A percentile compares a stretch with the other conserved stretches of the same genome.
phyloP scores from a whole-genome alignment of 2,113 vertebrate genomes.

The Muntiacus reevesi region DNA sequence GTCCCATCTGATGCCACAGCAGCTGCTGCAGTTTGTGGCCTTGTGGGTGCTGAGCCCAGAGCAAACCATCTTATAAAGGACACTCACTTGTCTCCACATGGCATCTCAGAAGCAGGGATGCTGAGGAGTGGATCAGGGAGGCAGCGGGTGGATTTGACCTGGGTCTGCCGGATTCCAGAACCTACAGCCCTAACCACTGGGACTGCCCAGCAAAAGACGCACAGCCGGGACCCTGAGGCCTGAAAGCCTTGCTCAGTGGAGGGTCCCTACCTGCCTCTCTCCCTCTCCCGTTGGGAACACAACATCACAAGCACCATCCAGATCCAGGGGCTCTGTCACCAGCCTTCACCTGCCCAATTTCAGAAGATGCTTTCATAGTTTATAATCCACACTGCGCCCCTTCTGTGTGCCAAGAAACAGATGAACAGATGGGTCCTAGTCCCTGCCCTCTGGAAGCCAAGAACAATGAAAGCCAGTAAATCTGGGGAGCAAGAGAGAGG shows the following conservation, averaged over 20 bases:
- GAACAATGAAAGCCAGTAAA: rapidly evolving
- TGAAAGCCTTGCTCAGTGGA: neutral
- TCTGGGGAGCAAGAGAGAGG: neutral
- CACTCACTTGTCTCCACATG: neutral
- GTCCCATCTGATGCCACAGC: neutral
- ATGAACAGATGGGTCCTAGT: too few relatives aligned
- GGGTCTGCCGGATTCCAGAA: neutral
- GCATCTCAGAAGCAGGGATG: neutral
- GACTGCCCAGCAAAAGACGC: neutral
- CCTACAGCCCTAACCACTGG: neutral
- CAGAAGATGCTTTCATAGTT: neutral
- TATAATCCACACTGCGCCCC: rapidly evolving
- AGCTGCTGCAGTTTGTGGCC: rapidly evolving
- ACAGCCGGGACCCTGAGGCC: neutral
- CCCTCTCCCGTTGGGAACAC: neutral
- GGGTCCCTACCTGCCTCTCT: rapidly evolving
- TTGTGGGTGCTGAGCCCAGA: neutral
- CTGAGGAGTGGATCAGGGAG: neutral
- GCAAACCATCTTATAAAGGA: rapidly evolving
- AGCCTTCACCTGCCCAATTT: neutral
- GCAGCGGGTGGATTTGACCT: neutral
- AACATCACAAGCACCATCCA: rapidly evolving
- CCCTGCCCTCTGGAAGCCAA: neutral
- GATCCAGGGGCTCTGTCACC: rapidly evolving
- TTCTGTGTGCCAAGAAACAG: neutral